Percentiles rank a stretch among this genome's conserved stretches.
These are phyloP conservation scores for Entomobrya multifasciata DNA, from an alignment of 2,888 invertebrate genomes.

Conservation along the genomic window DNA sequence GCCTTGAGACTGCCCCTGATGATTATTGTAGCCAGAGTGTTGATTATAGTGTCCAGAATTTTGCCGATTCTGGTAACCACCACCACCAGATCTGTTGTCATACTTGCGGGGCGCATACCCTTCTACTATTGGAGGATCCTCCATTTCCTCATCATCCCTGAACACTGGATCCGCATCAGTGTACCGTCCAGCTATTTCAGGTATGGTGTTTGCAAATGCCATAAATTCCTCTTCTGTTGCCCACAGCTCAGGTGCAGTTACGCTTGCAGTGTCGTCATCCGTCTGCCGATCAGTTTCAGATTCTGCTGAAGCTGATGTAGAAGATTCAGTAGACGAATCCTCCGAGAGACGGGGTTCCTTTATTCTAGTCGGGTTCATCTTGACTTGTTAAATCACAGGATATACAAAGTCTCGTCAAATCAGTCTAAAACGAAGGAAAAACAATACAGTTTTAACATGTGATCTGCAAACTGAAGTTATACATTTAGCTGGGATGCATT, in stretches of 20 bases:
- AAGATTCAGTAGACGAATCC: conserved; percentile 25
- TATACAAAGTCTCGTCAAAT: neutral
- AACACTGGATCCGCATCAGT: conserved; percentile 41
- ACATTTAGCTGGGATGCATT: too few species aligned
- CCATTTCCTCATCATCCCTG: neutral
- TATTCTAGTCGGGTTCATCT: conserved; percentile 21
- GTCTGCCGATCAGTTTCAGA: conserved; percentile 14
- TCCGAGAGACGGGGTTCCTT: conserved; percentile 47
- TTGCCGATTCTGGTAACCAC: neutral
- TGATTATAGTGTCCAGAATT: too few species aligned
- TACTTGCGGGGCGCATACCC: conserved; percentile 44
- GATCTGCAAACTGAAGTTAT: too few species aligned
- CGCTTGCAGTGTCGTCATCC: neutral
- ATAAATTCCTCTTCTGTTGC: conserved; percentile 16
- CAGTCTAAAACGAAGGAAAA: neutral
- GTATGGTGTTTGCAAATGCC: neutral
- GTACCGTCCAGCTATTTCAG: conserved; percentile 49
- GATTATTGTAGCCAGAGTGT: neutral
- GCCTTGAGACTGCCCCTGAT: neutral
- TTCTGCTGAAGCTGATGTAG: conserved; percentile 37
- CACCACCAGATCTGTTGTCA: neutral
- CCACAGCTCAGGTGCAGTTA: conserved; percentile 5
- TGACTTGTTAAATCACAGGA: neutral
- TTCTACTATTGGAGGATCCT: conserved; percentile 13
- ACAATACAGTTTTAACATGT: neutral